These are phyloP conservation scores for Liposcelis brunnea DNA, from an alignment of 2,888 invertebrate genomes.

Conservation along the genomic window DNA sequence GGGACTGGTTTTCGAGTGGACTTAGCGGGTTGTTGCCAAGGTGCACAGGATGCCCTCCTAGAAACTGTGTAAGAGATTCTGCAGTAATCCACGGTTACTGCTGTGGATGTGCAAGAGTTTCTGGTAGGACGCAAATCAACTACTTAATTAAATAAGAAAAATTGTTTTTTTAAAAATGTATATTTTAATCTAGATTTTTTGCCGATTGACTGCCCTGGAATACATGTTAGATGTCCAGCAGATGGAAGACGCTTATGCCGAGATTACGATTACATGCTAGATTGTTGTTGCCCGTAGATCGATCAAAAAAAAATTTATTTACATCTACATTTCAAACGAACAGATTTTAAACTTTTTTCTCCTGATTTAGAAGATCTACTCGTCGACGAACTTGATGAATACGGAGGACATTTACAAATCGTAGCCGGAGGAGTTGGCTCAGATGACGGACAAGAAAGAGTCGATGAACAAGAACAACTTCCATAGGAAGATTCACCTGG, in stretches of 20 bases:
- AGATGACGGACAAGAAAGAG: no score
- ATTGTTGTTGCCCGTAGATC: constrained; percentile 5
- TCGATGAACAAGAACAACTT: no score
- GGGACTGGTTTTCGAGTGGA: no score
- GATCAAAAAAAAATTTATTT: no score
- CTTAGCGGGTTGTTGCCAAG: not conserved
- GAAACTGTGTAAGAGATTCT: not conserved
- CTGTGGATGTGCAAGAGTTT: constrained; percentile 40
- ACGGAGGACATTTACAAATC: no score
- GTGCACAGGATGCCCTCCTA: not conserved
- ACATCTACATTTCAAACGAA: no score
- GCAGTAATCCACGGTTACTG: constrained; percentile 41
- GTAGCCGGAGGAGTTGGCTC: no score
- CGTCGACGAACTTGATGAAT: no score
- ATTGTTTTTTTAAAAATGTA: not conserved
- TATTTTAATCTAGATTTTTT: constrained; percentile 3
- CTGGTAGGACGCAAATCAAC: constrained; percentile 32
- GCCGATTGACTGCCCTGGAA: constrained; percentile 4
- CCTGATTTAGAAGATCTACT: no score
- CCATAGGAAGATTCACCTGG: no score
- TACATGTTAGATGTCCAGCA: not conserved
- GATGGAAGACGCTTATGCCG: constrained; percentile 1
- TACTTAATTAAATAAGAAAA: no score
- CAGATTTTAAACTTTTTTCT: no score
- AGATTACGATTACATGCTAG: constrained; percentile 9